Percentiles rank a stretch among this genome's conserved stretches.
Evolutionary conservation across 2,888 invertebrate genomes (phyloP).

Genomic region (Epinotia demarniana): DNA sequence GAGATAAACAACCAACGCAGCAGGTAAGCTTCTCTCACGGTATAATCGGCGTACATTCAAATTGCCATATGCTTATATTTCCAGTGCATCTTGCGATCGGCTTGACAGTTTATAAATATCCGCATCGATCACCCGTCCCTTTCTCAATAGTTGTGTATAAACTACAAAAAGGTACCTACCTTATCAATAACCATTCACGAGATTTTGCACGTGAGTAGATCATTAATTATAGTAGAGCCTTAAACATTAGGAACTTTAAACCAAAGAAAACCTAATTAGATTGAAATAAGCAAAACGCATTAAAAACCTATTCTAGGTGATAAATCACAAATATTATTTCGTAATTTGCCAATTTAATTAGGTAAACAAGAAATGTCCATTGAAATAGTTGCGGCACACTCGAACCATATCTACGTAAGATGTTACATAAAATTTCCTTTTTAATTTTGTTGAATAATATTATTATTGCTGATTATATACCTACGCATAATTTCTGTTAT

Average conservation of each 20-base stretch:
- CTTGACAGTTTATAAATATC: neutral
- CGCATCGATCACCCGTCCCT: neutral
- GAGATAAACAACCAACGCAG: slow-evolving; percentile 54
- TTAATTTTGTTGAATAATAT: too few species aligned
- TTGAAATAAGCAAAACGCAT: neutral
- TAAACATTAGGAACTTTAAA: too few species aligned
- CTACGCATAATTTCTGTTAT: too few species aligned
- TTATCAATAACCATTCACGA: neutral
- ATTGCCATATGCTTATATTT: neutral
- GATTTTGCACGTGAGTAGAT: too few species aligned
- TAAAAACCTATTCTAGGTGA: too few species aligned
- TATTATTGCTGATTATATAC: too few species aligned
- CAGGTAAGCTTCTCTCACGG: slow-evolving; percentile 62
- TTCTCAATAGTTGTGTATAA: neutral
- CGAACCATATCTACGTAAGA: too few species aligned
- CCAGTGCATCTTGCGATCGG: neutral
- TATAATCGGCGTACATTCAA: neutral
- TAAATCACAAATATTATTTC: neutral
- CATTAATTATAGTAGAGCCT: too few species aligned
- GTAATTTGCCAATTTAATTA: neutral
- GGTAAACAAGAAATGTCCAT: neutral
- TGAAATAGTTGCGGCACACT: too few species aligned
- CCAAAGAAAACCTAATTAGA: neutral
- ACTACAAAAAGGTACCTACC: neutral
- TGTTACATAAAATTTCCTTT: too few species aligned